A percentile compares a stretch with the other conserved stretches of the same genome.
phyloP scores from a whole-genome alignment of 2,797 vertebrate species.

The Bradypodion ventrale region DNA sequence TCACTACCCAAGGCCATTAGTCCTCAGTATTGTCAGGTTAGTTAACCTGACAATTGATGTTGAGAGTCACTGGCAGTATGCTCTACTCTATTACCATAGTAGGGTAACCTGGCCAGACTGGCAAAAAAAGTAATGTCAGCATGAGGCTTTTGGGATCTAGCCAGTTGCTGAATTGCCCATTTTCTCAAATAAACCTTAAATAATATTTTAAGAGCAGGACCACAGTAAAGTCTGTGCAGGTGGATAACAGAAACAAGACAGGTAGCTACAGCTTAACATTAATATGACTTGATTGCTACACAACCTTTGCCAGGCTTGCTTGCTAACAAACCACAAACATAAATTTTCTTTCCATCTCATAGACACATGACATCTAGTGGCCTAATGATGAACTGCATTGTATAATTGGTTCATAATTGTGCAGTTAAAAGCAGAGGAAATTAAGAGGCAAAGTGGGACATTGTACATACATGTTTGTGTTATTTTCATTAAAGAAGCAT shows the following conservation, averaged over 20 bases:
- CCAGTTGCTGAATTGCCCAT: conserved; percentile 22
- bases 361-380: conserved; percentile 63
- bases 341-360: conserved; percentile 39
- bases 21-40: no score
- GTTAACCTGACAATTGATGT: no score
- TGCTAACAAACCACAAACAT: not conserved
- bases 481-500: not conserved
- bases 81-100: no score
- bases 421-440: not conserved
- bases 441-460: not conserved
- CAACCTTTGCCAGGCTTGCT: not conserved
- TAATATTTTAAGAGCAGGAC: conserved; percentile 20
- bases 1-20: no score
- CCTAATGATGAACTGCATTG: conserved; percentile 27
- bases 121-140: no score
- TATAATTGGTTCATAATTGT: fast-evolving
- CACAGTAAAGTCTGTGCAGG: conserved; percentile 35
- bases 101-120: no score
- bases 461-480: not conserved
- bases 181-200: conserved; percentile 28
- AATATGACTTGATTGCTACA: not conserved
- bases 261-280: conserved; percentile 20
- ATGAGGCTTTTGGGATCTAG: conserved; percentile 20
- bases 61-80: no score
- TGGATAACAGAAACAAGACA: conserved; percentile 45